Evolutionary conservation across 2,113 vertebrate genomes (phyloP).

Genomic region (Psittacus erithacus): DNA sequence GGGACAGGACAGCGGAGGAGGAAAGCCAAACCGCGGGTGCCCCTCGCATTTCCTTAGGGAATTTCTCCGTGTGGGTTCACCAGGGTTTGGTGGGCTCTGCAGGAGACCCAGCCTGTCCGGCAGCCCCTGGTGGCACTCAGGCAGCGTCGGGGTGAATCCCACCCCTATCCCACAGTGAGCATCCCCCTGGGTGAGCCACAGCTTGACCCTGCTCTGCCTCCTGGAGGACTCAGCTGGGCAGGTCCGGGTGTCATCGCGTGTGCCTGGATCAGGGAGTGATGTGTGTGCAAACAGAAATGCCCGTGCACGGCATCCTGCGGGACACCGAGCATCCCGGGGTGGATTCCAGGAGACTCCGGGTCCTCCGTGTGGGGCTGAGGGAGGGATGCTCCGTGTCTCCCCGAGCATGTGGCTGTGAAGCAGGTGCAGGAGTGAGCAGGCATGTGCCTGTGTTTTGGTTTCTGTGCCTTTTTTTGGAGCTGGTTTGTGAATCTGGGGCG

Average conservation of each 20-base stretch:
- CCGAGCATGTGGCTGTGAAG: not conserved
- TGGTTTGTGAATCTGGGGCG: not conserved
- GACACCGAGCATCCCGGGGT: not conserved
- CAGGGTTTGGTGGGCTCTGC: not conserved
- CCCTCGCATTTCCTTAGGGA: not conserved
- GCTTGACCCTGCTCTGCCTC: not conserved
- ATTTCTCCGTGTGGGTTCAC: not conserved
- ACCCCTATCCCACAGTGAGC: not conserved
- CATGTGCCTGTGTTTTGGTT: not conserved
- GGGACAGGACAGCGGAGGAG: not conserved
- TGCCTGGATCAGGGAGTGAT: not conserved
- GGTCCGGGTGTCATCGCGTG: fast-evolving
- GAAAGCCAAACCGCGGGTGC: not conserved
- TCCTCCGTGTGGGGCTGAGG: not conserved
- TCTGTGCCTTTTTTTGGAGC: not conserved
- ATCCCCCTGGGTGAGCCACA: not conserved
- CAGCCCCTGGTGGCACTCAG: not conserved
- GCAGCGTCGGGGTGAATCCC: not conserved
- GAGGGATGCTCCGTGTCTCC: not conserved
- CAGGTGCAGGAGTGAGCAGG: not conserved
- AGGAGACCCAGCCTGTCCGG: not conserved
- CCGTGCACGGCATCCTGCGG: not conserved
- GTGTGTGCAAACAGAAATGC: not conserved
- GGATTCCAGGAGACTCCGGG: not conserved
- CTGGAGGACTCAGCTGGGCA: not conserved